Percentiles rank a stretch among this genome's conserved stretches.
phyloP scores from a whole-genome alignment of 2,888 invertebrate species.

The Cenopis cana region DNA sequence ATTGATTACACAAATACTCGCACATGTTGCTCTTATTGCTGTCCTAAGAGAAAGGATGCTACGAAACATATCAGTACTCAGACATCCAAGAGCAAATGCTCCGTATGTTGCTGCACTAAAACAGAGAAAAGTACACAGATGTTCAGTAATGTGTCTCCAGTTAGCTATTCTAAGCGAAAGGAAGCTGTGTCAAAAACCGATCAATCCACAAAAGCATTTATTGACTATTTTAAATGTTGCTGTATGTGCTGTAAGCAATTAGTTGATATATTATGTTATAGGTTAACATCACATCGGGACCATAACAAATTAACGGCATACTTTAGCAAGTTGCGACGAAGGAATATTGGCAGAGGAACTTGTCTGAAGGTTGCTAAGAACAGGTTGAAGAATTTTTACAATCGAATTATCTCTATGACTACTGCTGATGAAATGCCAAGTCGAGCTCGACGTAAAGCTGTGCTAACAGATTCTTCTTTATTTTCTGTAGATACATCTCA shows the following conservation, averaged over 20 bases:
- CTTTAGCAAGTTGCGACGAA: constrained; percentile 9
- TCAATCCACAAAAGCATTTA: neutral
- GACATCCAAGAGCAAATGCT: neutral
- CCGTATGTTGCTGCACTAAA: neutral
- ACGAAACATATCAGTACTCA: neutral
- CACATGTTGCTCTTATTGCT: neutral
- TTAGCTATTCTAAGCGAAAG: neutral
- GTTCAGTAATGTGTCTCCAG: neutral
- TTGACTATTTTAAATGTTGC: constrained; percentile 1
- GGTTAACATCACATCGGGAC: neutral
- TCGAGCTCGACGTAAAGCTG: neutral
- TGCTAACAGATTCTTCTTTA: neutral
- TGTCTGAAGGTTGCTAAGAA: too few species aligned
- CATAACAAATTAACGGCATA: neutral
- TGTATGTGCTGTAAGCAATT: neutral
- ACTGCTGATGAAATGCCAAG: neutral
- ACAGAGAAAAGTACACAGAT: neutral
- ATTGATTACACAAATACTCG: neutral
- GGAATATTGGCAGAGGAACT: neutral
- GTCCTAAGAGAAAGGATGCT: neutral
- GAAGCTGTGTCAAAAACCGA: neutral
- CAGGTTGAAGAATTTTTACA: neutral
- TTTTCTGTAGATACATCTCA: neutral
- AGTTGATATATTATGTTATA: constrained; percentile 11
- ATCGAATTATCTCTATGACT: neutral